Evolutionary conservation across 2,888 invertebrate species (phyloP).

Genomic region (Conomelus anceps): DNA sequence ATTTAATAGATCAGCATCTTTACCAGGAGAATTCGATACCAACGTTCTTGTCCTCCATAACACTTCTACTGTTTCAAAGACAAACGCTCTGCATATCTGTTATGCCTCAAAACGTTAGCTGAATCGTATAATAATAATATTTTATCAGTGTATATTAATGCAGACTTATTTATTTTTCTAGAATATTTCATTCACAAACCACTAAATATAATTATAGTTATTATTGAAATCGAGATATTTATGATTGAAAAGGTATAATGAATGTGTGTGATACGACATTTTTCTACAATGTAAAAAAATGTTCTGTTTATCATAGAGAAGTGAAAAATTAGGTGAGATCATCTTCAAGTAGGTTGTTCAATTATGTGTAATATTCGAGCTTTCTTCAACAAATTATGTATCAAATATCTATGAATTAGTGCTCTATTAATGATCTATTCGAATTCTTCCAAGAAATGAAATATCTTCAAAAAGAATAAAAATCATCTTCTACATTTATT

Average conservation of each 20-base stretch:
- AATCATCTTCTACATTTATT: not conserved
- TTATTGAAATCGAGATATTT: too few relatives aligned
- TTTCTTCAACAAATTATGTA: too few relatives aligned
- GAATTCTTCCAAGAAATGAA: not conserved
- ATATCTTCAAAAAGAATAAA: not conserved
- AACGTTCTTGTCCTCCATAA: conserved; percentile 77
- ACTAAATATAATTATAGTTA: too few relatives aligned
- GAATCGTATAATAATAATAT: not conserved
- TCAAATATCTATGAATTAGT: too few relatives aligned
- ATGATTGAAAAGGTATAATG: too few relatives aligned
- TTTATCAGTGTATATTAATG: not conserved
- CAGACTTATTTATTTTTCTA: not conserved
- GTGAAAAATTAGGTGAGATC: too few relatives aligned
- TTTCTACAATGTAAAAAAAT: too few relatives aligned
- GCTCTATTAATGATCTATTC: too few relatives aligned
- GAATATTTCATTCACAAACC: not conserved
- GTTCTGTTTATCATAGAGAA: too few relatives aligned
- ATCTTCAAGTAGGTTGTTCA: too few relatives aligned
- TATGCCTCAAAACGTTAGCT: not conserved
- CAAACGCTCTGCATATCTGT: conserved; percentile 49
- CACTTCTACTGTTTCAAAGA: conserved; percentile 71
- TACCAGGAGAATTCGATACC: conserved; percentile 78
- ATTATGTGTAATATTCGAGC: too few relatives aligned
- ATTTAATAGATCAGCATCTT: conserved; percentile 69
- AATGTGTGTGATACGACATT: too few relatives aligned